Evolutionary conservation across 35 echinoderm and acorn worm genomes (phyloP).

Genomic region (Eucidaris tribuloides): DNA sequence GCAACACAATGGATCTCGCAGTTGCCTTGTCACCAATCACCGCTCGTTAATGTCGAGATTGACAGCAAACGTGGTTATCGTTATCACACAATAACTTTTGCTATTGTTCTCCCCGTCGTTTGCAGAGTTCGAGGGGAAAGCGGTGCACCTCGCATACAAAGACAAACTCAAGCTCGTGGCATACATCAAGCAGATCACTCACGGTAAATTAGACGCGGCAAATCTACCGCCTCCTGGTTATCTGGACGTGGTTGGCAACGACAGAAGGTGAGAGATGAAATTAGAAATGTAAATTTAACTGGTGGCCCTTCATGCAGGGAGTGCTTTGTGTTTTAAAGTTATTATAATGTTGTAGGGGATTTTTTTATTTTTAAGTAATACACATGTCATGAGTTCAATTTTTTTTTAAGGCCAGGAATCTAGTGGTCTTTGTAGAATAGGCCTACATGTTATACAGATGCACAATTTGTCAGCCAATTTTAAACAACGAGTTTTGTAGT

Average conservation of each 20-base stretch:
- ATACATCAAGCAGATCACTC: conserved; percentile 67
- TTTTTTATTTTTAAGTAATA: too few relatives aligned
- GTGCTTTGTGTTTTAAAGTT: background rate
- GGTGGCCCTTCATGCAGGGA: background rate
- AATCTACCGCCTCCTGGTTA: conserved; percentile 82
- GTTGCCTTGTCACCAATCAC: too few relatives aligned
- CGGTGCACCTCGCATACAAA: conserved; percentile 84
- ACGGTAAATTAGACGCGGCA: conserved; percentile 78
- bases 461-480: too few relatives aligned
- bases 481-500: too few relatives aligned
- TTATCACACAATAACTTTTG: too few relatives aligned
- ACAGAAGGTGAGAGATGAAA: conserved; percentile 72
- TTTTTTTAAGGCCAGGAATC: background rate
- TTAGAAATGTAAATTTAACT: background rate
- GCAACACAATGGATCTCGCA: too few relatives aligned
- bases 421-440: background rate
- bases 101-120: background rate
- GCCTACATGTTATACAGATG: background rate
- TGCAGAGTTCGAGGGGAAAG: conserved; percentile 95
- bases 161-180: conserved; percentile 87
- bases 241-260: conserved; percentile 96
- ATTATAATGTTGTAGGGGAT: too few relatives aligned
- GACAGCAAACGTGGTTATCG: too few relatives aligned
- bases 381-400: background rate
- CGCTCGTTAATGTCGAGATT: too few relatives aligned